Evolutionary conservation across 2,888 invertebrate genomes (phyloP), one percentile per base, ranked within the genome.

Genomic region (Chalcosyrphus nemorum): DNA sequence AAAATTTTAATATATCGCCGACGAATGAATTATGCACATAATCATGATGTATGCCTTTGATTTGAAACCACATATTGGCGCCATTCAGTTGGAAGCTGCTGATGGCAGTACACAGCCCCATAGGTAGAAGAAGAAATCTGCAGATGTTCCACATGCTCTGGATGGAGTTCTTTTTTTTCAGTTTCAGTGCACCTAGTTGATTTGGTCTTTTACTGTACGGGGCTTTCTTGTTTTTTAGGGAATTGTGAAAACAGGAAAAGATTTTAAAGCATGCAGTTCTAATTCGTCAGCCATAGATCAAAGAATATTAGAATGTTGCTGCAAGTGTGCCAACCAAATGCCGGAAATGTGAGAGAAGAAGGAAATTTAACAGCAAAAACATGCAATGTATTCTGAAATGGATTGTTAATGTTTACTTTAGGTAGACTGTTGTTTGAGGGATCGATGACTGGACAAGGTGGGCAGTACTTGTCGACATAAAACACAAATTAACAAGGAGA

Each of bases 211-310:
- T 19, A 13, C 38, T n/a, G n/a, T n/a, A n/a, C n/a, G n/a, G n/a
- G 2, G n/a, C 50, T 32, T 66, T 50, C 50, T 74, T n/a, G n/a
- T 50, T 15, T 61, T 57, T 66, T 50, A 47, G 21, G 66, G 15
- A 43, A 52, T 70, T 81, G 65, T 71, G 72, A 68, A 78, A 82
- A 74, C 82, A 82, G 82, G 78, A 84, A 84, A 75, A 84, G 70
- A 80, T 70, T 65, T 38, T 6, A 75, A n/a, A 57, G 59, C 70
- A 32, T 27, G 24, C 29, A 19, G 19, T 29, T 41, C 43, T 63
- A 66, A 57, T 77, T 75, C 74, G 65, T 75, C 84, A 84, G 80
- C 54, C 29, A 65, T 75, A 75, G 80, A 84, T 84, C 84, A 84
- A 80, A 82, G 82, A 72, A 59, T 81, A 63, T 52, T 68, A 38